phyloP scores from a whole-genome alignment of 53 echinoderm and acorn worm genomes.

The Astropecten irregularis region DNA sequence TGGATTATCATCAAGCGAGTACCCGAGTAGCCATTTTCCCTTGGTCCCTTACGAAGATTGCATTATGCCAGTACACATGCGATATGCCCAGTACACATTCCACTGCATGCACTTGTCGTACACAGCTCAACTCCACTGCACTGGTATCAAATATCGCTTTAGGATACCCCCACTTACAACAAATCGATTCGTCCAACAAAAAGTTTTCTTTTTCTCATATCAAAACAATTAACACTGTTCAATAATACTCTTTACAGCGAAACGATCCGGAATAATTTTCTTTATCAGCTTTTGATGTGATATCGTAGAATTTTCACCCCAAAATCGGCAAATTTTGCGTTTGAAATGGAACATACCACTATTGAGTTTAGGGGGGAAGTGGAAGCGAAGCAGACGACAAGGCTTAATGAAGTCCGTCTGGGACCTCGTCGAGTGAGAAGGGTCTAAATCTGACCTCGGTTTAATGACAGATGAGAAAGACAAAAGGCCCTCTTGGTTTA shows the following conservation, averaged over 20 bases:
- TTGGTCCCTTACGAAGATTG: no score
- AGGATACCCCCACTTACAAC: not conserved
- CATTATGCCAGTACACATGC: no score
- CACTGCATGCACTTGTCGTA: no score
- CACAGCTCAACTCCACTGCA: not conserved
- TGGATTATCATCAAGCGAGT: no score
- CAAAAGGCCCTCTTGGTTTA: slow-evolving; percentile 37
- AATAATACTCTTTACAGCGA: not conserved
- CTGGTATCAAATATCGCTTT: slow-evolving; percentile 42
- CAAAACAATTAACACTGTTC: no score
- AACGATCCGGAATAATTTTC: not conserved
- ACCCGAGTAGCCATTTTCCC: no score
- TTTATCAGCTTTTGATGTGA: not conserved
- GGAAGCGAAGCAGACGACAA: not conserved
- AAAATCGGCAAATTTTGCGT: no score
- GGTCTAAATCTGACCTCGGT: slow-evolving; percentile 47
- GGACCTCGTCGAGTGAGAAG: slow-evolving; percentile 26
- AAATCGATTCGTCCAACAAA: slow-evolving; percentile 20
- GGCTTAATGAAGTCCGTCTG: slow-evolving; percentile 43
- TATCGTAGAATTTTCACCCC: no score
- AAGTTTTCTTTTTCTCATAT: slow-evolving; percentile 26
- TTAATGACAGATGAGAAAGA: slow-evolving; percentile 57
- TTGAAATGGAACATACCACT: not conserved
- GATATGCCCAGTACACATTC: no score
- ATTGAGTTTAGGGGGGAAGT: not conserved